phyloP scores from a whole-genome alignment of 2,113 vertebrate genomes.

The Poeciliopsis turrubarensis region DNA sequence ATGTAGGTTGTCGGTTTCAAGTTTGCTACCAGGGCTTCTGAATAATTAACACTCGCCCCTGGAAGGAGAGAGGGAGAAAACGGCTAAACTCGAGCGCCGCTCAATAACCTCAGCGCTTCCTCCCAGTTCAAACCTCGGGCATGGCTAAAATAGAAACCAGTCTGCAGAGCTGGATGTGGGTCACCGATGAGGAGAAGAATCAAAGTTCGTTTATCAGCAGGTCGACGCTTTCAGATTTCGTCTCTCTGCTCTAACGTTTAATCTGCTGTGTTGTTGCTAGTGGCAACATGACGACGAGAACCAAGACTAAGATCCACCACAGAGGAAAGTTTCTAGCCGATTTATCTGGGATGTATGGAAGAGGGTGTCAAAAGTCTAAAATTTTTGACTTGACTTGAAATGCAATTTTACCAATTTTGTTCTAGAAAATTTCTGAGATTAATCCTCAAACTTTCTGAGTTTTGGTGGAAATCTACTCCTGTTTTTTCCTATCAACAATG shows the following conservation, averaged over 20 bases:
- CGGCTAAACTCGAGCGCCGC: too few relatives aligned
- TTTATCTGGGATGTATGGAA: too few relatives aligned
- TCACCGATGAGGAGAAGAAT: conserved; percentile 16
- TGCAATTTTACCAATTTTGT: too few relatives aligned
- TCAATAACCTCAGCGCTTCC: conserved; percentile 10
- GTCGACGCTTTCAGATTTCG: conserved; percentile 34
- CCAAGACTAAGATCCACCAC: conserved; percentile 38
- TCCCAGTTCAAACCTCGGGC: conserved; percentile 11
- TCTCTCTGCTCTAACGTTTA: conserved; percentile 35
- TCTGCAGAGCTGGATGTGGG: conserved; percentile 36
- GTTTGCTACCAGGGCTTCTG: conserved; percentile 72
- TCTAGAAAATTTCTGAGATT: too few relatives aligned
- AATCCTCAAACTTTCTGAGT: too few relatives aligned
- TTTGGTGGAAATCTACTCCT: too few relatives aligned
- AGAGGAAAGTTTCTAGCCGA: not conserved
- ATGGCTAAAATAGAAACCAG: conserved; percentile 11
- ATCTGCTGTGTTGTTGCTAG: conserved; percentile 50
- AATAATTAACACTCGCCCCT: conserved; percentile 73
- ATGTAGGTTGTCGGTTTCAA: conserved; percentile 80
- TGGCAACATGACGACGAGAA: conserved; percentile 44
- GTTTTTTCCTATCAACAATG: too few relatives aligned
- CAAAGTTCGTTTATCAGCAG: conserved; percentile 32
- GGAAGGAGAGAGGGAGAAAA: conserved; percentile 35
- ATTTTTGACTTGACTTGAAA: too few relatives aligned
- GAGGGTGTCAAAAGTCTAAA: too few relatives aligned